Conservation (phyloP, 2,797 vertebrate genomes). For the Gouania willdenowi region DNA sequence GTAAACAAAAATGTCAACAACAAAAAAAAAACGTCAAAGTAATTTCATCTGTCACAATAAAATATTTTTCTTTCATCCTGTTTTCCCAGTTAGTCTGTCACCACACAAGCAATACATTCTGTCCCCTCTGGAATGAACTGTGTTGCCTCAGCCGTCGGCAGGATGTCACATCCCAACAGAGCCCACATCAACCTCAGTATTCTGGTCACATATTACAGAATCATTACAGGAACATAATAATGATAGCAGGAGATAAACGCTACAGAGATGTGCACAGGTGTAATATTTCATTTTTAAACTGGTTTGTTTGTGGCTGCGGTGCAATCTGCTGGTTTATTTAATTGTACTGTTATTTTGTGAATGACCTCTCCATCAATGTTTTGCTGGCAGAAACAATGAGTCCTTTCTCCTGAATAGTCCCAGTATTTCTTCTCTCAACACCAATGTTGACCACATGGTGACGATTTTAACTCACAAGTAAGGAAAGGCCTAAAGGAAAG, state of each 20-base stretch:
- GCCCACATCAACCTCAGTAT: neutral
- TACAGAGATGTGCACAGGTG: conserved; percentile 3
- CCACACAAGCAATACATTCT: conserved; percentile 4
- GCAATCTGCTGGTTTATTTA: conserved; percentile 9
- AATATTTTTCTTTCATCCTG: neutral
- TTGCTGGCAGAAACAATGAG: conserved; percentile 3
- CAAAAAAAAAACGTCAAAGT: no score
- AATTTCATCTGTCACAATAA: neutral
- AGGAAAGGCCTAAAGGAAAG: neutral
- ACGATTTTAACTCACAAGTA: conserved; percentile 8
- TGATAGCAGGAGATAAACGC: conserved; percentile 4
- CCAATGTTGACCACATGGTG: conserved; percentile 2
- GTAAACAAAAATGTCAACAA: no score
- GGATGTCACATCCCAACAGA: neutral
- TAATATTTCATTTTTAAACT: conserved; percentile 5
- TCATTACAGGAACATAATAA: neutral
- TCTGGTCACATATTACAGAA: conserved; percentile 6
- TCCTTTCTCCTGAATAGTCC: conserved; percentile 14
- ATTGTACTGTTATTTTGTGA: neutral
- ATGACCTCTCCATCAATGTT: conserved; percentile 1
- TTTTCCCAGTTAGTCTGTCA: neutral
- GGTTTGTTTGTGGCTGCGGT: conserved; percentile 10
- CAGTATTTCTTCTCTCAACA: conserved; percentile 12
- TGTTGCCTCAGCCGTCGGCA: neutral
- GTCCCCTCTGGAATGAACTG: conserved; percentile 3